Evolutionary conservation across 2,797 vertebrate species (phyloP), one percentile per base, ranked within the genome.

Genomic region (Molossus alvarezi): DNA sequence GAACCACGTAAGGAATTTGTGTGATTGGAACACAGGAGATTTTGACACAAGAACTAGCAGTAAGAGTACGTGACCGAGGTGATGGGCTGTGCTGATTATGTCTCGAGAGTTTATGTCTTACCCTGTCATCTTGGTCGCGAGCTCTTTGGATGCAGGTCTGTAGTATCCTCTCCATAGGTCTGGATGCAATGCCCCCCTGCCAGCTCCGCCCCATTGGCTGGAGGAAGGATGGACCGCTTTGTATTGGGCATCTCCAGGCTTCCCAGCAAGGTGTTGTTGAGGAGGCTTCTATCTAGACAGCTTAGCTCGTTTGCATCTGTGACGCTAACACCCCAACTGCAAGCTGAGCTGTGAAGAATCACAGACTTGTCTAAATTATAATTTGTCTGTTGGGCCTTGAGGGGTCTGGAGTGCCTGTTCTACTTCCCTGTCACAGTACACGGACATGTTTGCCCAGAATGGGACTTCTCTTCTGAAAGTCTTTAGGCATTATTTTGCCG

Each of bases 301-400:
- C 82, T 65, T 92, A 82, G 73, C 95, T 95, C 89, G 91, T 95
- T 94, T 94, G 94, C 79, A 97, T 82, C 87, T 92, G 94, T 0
- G 57, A 96, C 97, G 94, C 88, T 97, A 96, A 97, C 92, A 88
- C 75, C 91, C 75, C 53, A 90, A 91, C 96, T 75, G 72, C 85
- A 90, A 96, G 92, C 96, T 96, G 97, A 95, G 96, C 97, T 97
- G 96, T 0, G 85, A 96, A 97, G 96, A 97, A 89, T 95, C 79
- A 73, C 97, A 97, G 96, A 97, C 85, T 97, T 86, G 58, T 92
- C 96, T 97, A 91, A 96, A 97, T 97, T 95, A 87, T 92, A 85
- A 95, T 96, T 95, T 97, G 88, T 97, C 96, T 97, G 95, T 96
- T 97, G 96, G 97, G 92, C 95, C 94, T 97, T 71, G n/a, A 94